A percentile compares a stretch with the other conserved stretches of the same genome.
These are phyloP conservation scores for Rotaria socialis DNA, from an alignment of 2,888 invertebrate genomes.

Conservation along the genomic window DNA sequence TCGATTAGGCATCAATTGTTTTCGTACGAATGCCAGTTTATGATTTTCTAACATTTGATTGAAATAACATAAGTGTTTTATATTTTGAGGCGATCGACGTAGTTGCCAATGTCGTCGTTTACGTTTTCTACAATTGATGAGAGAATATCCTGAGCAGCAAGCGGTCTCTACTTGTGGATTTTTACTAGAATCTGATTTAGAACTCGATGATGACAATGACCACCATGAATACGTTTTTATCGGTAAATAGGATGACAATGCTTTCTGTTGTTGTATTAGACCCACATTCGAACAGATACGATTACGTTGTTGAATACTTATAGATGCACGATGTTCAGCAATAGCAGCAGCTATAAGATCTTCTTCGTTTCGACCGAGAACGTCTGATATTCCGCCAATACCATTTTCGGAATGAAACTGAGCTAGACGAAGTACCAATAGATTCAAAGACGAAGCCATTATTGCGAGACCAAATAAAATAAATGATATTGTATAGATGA, in stretches of 20 bases:
- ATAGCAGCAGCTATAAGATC: background rate
- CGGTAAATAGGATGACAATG: background rate
- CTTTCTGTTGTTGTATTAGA: background rate
- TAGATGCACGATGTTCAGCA: constrained; percentile 9
- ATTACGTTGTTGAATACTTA: background rate
- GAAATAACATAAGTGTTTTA: background rate
- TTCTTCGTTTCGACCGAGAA: background rate
- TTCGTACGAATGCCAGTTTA: background rate
- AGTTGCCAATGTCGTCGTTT: background rate
- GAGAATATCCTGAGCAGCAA: background rate
- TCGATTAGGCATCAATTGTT: background rate
- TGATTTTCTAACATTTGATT: background rate
- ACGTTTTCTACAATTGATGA: background rate
- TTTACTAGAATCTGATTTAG: background rate
- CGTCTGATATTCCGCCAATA: background rate
- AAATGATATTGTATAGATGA: constrained; percentile 89
- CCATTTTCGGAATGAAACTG: constrained; percentile 90
- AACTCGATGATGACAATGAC: background rate
- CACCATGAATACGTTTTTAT: background rate
- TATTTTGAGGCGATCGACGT: constrained; percentile 13
- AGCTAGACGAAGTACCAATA: constrained; percentile 90
- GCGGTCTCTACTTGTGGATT: background rate
- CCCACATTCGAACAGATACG: background rate
- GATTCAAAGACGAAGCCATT: constrained; percentile 93
- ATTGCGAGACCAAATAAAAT: constrained; percentile 95